phyloP scores from a whole-genome alignment of 2,113 vertebrate genomes.

The Crocuta crocuta region DNA sequence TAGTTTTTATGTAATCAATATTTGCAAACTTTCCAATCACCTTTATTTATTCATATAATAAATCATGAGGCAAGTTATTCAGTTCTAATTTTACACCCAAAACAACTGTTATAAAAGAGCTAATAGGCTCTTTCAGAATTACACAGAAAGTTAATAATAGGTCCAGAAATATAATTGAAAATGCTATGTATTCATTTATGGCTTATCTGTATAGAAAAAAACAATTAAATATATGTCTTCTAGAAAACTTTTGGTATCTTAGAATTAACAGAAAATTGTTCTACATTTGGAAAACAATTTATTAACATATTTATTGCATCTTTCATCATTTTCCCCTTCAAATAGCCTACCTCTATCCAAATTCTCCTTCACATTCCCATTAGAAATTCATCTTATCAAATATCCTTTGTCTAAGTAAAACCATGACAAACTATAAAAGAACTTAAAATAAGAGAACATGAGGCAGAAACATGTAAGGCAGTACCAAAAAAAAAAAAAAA shows the following conservation, averaged over 20 bases:
- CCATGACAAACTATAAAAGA: background rate
- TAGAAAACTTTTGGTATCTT: background rate
- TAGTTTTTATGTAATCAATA: background rate
- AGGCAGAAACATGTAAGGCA: background rate
- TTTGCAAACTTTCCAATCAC: background rate
- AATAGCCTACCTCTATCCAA: background rate
- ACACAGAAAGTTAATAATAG: background rate
- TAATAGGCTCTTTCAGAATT: background rate
- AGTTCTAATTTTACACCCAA: slow-evolving; percentile 19
- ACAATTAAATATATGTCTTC: background rate
- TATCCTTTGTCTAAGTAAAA: background rate
- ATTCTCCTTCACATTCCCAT: background rate
- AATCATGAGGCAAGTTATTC: background rate
- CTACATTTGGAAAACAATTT: background rate
- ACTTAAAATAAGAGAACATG: background rate
- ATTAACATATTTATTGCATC: background rate
- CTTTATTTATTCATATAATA: slow-evolving; percentile 26
- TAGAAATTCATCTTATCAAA: background rate
- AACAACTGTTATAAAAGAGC: background rate
- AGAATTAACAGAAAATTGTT: background rate
- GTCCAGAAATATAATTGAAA: background rate
- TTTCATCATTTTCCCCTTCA: background rate
- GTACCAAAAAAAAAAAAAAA: background rate
- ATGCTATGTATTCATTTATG: background rate
- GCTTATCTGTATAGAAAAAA: background rate